Evolutionary conservation across 2,113 vertebrate genomes (phyloP).

Genomic region (Alaudala cheleensis): DNA sequence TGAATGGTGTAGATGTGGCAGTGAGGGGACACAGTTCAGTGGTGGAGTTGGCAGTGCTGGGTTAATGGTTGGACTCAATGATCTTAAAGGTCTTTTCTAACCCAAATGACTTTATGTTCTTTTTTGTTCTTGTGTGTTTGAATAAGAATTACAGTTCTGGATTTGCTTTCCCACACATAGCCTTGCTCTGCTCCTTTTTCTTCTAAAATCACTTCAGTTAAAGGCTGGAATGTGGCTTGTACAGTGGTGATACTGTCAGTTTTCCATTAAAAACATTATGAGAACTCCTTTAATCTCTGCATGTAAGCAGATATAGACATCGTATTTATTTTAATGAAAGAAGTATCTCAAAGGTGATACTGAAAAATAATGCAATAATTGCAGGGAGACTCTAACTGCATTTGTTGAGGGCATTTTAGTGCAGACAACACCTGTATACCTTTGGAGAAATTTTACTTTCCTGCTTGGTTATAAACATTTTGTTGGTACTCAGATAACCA

Average conservation of each 20-base stretch:
- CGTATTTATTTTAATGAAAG: background rate
- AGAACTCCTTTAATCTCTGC: background rate
- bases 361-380: background rate
- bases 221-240: background rate
- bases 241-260: background rate
- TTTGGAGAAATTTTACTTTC: background rate
- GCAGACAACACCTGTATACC: background rate
- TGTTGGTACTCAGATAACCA: background rate
- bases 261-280: background rate
- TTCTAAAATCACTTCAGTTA: background rate
- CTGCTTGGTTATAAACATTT: background rate
- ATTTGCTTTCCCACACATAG: background rate
- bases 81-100: background rate
- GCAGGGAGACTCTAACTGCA: background rate
- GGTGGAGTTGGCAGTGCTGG: background rate
- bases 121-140: background rate
- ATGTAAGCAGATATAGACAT: background rate
- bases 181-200: background rate
- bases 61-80: background rate
- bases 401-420: background rate
- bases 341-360: background rate
- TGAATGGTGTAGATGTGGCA: background rate
- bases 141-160: background rate
- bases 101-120: background rate
- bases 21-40: too few relatives aligned